These are phyloP conservation scores for Sebastes taczanowskii DNA, from an alignment of 2,797 vertebrate species.

Conservation along the genomic window DNA sequence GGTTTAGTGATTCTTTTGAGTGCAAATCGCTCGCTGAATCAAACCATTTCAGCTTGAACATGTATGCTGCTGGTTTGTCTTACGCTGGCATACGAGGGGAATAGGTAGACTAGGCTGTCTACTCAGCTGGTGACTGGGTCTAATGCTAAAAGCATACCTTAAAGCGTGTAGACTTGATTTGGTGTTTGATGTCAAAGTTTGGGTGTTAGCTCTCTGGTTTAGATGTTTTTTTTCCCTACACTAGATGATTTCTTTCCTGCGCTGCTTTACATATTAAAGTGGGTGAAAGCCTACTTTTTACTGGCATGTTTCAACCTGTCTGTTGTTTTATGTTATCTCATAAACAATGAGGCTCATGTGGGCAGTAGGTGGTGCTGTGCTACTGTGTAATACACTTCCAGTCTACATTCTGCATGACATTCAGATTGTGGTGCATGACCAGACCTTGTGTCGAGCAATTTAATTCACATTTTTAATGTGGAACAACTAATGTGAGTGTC, in stretches of 20 bases:
- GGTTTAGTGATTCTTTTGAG: background rate
- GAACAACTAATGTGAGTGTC: background rate
- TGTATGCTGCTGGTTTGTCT: background rate
- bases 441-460: background rate
- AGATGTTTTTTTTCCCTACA: background rate
- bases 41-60: background rate
- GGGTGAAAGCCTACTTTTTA: constrained; percentile 3
- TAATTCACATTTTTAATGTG: background rate
- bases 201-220: background rate
- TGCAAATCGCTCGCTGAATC: background rate
- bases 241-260: background rate
- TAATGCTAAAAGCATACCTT: background rate
- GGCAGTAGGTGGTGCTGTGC: constrained; percentile 63
- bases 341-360: constrained; percentile 7
- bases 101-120: background rate
- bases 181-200: background rate
- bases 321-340: constrained; percentile 29
- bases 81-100: background rate
- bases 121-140: background rate
- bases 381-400: constrained; percentile 4
- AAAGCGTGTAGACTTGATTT: background rate
- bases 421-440: background rate
- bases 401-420: background rate
- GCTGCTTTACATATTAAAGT: constrained; percentile 1
- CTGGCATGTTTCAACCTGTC: constrained; percentile 62